Base-by-base conservation (phyloP, 2,888 invertebrate species). In the Ctenicera cuprea region DNA sequence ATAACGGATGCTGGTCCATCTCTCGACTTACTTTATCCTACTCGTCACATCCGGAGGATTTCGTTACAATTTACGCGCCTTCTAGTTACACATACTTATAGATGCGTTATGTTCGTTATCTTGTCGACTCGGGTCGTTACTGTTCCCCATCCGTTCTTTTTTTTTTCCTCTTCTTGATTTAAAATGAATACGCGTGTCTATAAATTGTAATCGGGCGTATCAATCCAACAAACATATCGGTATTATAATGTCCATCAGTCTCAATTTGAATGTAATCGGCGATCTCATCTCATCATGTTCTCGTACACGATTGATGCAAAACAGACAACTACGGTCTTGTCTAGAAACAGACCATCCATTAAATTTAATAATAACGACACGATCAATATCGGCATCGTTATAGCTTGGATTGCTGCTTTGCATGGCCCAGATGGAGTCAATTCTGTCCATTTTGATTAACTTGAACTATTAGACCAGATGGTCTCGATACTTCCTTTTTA, bases 201-300 rank as follows among this genome's bases (percentile, higher is more conserved):
- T 82, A 83, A 82, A 83, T 83, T 82, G 80, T 79, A 81, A 83
- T 82, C 79, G 77, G 74, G 73, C 76, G 68, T 81, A 79, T 77
- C 78, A 74, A 80, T 79, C 80, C 82, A 81, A 79, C 81, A 78
- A 84, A 83, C 83, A 82, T 83, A 84, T 83, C 82, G 81, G 83
- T 82, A 85, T 85, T 85, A 85, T 84, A 84, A 84, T 79, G 85
- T 85, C 85, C 83, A 84, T 85, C 85, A 85, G 83, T 79, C 78
- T 80, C 81, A 83, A 83, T 83, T 83, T 84, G 82, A 84, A 85
- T 84, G 82, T 81, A 84, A 85, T 84, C 84, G 73, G 50, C 57
- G 68, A 80, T 80, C 81, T 78, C 75, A 81, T 81, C 80, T 80
- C 77, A 80, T 80, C 80, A 75, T 77, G 77, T 78, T 76, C 69